Evolutionary conservation across 2,888 invertebrate genomes (phyloP).

Genomic region (Lasioglossum zephyrum): DNA sequence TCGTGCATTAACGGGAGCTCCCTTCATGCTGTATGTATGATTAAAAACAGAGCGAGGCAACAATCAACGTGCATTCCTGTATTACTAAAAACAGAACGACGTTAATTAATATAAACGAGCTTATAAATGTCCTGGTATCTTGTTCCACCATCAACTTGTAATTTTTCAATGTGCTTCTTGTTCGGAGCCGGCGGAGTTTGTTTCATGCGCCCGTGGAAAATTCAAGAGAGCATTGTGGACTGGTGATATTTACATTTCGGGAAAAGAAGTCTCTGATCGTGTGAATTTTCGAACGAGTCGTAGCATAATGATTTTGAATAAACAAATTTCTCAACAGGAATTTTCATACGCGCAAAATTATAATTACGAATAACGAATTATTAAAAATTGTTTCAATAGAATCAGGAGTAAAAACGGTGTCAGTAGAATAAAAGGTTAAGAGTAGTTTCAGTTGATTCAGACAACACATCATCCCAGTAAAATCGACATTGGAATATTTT

Average conservation of each 20-base stretch:
- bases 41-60: background rate
- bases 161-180: conserved; percentile 47
- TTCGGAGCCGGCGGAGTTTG: background rate
- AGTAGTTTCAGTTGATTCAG: background rate
- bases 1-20: conserved; percentile 8
- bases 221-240: background rate
- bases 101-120: conserved; percentile 45
- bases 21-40: background rate
- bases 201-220: background rate
- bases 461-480: background rate
- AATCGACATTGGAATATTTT: background rate
- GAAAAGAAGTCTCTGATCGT: background rate
- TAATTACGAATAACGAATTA: background rate
- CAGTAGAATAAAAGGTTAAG: background rate
- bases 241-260: background rate
- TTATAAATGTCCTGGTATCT: conserved; percentile 23
- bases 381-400: background rate
- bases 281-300: background rate
- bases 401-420: background rate
- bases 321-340: background rate
- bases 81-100: conserved; percentile 47
- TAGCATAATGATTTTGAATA: background rate
- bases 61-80: background rate
- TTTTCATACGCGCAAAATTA: background rate
- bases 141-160: conserved; percentile 22